Conservation (phyloP, 2,797 vertebrate species). For the Hippocampus kuda region DNA sequence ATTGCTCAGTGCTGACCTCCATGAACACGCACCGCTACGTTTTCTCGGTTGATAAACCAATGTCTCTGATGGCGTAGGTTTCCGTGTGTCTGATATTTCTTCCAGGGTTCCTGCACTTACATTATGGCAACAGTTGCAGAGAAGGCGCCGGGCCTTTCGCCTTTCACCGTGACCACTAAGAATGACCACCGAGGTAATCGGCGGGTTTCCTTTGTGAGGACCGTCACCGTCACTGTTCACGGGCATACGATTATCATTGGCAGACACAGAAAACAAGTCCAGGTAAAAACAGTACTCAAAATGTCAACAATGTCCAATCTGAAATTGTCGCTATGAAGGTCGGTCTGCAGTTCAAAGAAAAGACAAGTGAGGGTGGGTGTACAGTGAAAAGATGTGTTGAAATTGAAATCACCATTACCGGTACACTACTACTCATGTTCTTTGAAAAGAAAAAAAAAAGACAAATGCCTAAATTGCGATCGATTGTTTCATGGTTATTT, state of each 20-base stretch:
- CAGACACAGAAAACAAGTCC: constrained; percentile 7
- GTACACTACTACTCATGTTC: too few relatives aligned
- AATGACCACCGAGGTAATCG: constrained; percentile 19
- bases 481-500: not conserved
- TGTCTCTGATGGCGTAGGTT: not conserved
- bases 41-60: not conserved
- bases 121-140: constrained; percentile 18
- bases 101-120: constrained; percentile 32
- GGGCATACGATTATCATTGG: constrained; percentile 15
- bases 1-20: too few relatives aligned
- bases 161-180: constrained; percentile 27
- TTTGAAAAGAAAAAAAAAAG: not conserved
- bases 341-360: too few relatives aligned
- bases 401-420: not conserved
- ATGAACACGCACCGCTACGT: too few relatives aligned
- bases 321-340: not conserved
- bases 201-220: constrained; percentile 21
- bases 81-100: not conserved
- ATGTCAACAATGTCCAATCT: not conserved
- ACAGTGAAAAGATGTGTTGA: too few relatives aligned
- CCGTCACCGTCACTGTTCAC: constrained; percentile 15
- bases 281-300: constrained; percentile 17
- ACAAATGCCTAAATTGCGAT: not conserved
- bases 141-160: not conserved
- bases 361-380: not conserved